A percentile compares a stretch with the other conserved stretches of the same genome.
These are phyloP conservation scores for Drosophila suzukii DNA, from an alignment of 1,140 invertebrate species.

Conservation along the genomic window DNA sequence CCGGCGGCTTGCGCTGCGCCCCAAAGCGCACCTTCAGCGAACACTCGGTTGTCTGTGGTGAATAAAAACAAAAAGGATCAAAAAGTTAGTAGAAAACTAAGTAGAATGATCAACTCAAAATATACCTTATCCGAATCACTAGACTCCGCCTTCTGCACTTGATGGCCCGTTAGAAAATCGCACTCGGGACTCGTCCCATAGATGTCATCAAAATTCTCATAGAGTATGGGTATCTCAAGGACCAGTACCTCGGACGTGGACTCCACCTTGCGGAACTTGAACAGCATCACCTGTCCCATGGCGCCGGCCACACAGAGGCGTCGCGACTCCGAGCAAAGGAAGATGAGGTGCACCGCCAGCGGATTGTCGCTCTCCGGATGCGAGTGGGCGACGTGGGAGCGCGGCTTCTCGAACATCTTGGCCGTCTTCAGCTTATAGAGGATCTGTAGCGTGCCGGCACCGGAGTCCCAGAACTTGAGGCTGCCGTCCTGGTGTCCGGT, in stretches of 20 bases:
- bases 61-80: constrained; percentile 50
- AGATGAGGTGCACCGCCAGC: constrained; percentile 96
- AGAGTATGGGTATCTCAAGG: constrained; percentile 94
- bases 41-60: constrained; percentile 79
- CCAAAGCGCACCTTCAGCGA: constrained; percentile 91
- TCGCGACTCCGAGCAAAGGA: constrained; percentile 95
- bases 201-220: constrained; percentile 91
- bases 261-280: constrained; percentile 97
- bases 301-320: constrained; percentile 95
- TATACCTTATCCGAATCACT: constrained; percentile 86
- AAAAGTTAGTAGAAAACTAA: background rate
- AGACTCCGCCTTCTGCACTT: constrained; percentile 86
- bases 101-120: too few species aligned
- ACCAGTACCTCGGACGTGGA: constrained; percentile 92
- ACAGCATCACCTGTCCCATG: constrained; percentile 96
- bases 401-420: constrained; percentile 94
- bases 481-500: constrained; percentile 98
- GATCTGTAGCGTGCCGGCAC: constrained; percentile 95
- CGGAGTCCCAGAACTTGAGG: constrained; percentile 99
- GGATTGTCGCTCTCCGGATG: constrained; percentile 91
- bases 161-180: constrained; percentile 88
- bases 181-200: constrained; percentile 92
- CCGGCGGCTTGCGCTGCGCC: constrained; percentile 91
- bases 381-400: constrained; percentile 81
- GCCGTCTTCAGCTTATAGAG: constrained; percentile 99